These are phyloP conservation scores for Poeciliopsis infans DNA, from an alignment of 2,797 vertebrate species.

Conservation along the genomic window DNA sequence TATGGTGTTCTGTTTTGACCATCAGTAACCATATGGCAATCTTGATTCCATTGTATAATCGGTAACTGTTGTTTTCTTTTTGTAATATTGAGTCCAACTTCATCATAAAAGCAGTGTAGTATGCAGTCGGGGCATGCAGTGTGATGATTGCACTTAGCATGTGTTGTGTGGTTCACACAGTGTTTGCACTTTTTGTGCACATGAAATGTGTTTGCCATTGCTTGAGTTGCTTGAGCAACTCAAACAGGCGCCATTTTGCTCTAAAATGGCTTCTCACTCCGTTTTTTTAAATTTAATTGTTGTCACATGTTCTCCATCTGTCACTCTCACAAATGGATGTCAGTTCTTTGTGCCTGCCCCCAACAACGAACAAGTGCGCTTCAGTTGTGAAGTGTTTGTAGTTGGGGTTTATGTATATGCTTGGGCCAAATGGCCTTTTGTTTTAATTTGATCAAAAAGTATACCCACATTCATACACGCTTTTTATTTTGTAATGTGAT, in stretches of 20 bases:
- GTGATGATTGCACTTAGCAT: conserved; percentile 94
- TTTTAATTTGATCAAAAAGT: conserved; percentile 30
- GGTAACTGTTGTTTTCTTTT: conserved; percentile 62
- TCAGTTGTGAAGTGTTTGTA: conserved; percentile 89
- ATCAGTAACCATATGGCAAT: conserved; percentile 68
- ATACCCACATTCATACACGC: conserved; percentile 48
- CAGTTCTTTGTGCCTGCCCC: conserved; percentile 80
- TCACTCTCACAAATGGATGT: conserved; percentile 84
- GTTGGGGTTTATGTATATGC: conserved; percentile 92
- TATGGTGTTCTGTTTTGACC: conserved; percentile 72
- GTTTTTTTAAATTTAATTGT: conserved; percentile 75
- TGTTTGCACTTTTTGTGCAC: conserved; percentile 87
- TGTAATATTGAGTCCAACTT: conserved; percentile 60
- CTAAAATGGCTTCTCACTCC: conserved; percentile 88
- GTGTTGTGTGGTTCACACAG: conserved; percentile 90
- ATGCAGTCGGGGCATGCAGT: conserved; percentile 88
- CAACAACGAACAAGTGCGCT: conserved; percentile 88
- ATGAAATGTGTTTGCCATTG: conserved; percentile 86
- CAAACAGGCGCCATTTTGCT: conserved; percentile 95
- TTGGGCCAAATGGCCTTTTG: conserved; percentile 12
- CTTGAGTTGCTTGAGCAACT: conserved; percentile 97
- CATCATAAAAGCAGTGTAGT: conserved; percentile 66
- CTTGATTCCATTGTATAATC: conserved; percentile 86
- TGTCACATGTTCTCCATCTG: conserved; percentile 73
- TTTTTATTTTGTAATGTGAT: conserved; percentile 41